Evolutionary conservation across 2,888 invertebrate species (phyloP), one percentile per base, ranked within the genome.

Genomic region (Limnephilus lunatus): DNA sequence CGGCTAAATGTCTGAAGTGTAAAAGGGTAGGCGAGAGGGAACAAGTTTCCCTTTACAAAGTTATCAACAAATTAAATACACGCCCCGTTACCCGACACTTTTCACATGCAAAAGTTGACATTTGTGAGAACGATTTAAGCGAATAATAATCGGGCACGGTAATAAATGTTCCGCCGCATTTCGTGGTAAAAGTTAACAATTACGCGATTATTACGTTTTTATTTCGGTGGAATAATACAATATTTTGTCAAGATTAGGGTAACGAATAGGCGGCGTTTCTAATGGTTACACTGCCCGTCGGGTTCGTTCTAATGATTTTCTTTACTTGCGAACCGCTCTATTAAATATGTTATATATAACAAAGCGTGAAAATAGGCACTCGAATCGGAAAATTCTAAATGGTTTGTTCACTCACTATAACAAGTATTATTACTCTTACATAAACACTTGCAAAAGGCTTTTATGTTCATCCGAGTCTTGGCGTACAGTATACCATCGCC

Each of bases 151-250:
- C 25, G 25, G 86, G 30, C 30, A 14, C 86, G 48, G 48, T 44
- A 44, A 39, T 25, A 85, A 85, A 85, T 39, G 14, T 85, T 30
- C 85, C n/a, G 85, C 39, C 39, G 44, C 39, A 85, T 86, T 86
- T 39, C 85, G 85, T 86, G 85, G 12, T 25, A 39, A 85, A n/a
- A 12, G 85, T 35, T 25, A 85, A 85, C 85, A 35, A 85, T 35
- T 85, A 85, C 39, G 39, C 80, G 32, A 68, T 30, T 53, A 87
- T 32, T 31, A 87, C 25, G 30, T 87, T 87, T 88, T 31, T 68
- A 88, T 48, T 88, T 68, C 88, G 15, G 19, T 30, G 88, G 31
- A 88, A 32, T 86, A 89, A 81, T 32, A 89, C 81, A 89, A 86
- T 82, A 68, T 7, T 53, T 88, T 68, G 31, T 35, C 68, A 19